Base-by-base conservation (phyloP, 2,888 invertebrate species). In the Campopleginae sp. region DNA sequence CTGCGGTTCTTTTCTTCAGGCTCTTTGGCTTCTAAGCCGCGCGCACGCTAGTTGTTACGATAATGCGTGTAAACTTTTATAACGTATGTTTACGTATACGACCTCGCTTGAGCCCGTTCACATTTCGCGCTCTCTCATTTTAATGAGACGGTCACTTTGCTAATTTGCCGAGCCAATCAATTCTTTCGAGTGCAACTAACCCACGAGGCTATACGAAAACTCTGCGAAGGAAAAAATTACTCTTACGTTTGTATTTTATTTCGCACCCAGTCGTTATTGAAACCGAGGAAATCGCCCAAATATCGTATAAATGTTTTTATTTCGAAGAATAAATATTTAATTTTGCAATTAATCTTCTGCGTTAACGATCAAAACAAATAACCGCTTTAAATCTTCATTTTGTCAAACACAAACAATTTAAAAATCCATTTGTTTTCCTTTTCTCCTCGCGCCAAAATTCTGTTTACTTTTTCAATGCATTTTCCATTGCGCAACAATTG, bases 81-180 rank as follows among this genome's bases (percentile, higher is more conserved):
- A 1, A 42, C 51, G 63, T 54, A 61, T 78, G 84, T 88, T 88
- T 87, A n/a, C n/a, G n/a, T n/a, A 82, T 48, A 33, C 77, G 82
- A 80, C 86, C 80, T 81, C 84, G 79, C 70, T 54, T n/a, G 19
- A 46, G 72, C 38, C 65, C 77, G 77, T 76, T 74, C 80, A 75
- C 76, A 65, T 70, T 86, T 82, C 63, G 61, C 68, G 58, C 75
- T 83, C 82, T 81, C 65, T 75, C 68, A 31, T 46, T 23, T 74
- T 84, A 85, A 87, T 66, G 72, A 74, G 79, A 78, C 65, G 66
- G 76, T 66, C 70, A 82, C 86, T 85, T 72, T 89, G 89, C 90
- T 90, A 87, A 87, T 89, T 88, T 88, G 86, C 84, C 72, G 83
- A 88, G 85, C 85, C 74, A 86, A 89, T 87, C 89, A 91, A 91